phyloP scores from a whole-genome alignment of 2,888 invertebrate species.

The Caenorhabditis sp. region DNA sequence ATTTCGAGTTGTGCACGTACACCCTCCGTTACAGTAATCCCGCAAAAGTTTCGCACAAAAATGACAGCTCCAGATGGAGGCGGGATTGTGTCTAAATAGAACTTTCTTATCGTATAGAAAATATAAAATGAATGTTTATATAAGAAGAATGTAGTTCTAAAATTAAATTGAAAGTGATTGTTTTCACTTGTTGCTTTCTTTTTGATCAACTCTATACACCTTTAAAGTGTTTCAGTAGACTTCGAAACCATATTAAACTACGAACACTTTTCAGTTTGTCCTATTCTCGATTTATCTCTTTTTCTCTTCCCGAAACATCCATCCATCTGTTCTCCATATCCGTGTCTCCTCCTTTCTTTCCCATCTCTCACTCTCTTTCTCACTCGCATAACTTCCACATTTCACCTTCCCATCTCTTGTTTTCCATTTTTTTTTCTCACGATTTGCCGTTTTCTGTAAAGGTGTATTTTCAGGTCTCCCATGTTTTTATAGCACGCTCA shows the following conservation, averaged over 20 bases:
- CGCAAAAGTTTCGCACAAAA: too few relatives aligned
- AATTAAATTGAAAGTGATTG: too few relatives aligned
- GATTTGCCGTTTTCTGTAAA: background rate
- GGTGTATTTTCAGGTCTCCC: constrained; percentile 8
- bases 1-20: background rate
- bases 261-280: too few relatives aligned
- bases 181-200: too few relatives aligned
- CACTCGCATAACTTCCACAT: background rate
- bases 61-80: too few relatives aligned
- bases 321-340: too few relatives aligned
- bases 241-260: too few relatives aligned
- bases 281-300: constrained; percentile 34
- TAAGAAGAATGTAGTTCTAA: background rate
- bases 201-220: too few relatives aligned
- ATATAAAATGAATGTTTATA: background rate
- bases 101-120: background rate
- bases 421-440: background rate
- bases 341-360: background rate
- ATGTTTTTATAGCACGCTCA: constrained; percentile 24
- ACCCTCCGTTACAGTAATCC: background rate
- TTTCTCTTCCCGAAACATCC: too few relatives aligned
- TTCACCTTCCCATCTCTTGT: background rate
- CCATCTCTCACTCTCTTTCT: constrained; percentile 30
- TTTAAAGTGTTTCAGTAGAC: too few relatives aligned
- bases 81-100: too few relatives aligned